Base-by-base conservation (phyloP, 2,888 invertebrate genomes). In the Aquatica leii region DNA sequence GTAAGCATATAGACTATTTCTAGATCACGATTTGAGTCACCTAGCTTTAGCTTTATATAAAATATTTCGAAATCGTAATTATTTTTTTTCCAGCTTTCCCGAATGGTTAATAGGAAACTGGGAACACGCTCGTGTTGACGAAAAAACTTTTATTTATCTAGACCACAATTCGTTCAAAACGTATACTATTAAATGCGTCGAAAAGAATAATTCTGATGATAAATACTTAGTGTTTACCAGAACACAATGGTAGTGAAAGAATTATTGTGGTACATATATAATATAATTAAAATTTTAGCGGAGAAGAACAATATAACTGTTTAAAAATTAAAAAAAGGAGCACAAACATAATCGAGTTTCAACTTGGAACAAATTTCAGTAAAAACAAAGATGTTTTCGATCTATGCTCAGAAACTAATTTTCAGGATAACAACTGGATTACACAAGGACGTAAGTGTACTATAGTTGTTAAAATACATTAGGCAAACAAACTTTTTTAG, bases 21-120 rank as follows among this genome's bases (percentile, higher is more conserved):
- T 49, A 21, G n/a, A 37, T 12, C 37, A 4, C 4, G 5, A 31
- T 31, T 31, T 6, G 31, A 31, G 31, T 31, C 9, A 6, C 4
- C 4, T 31, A n/a, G n/a, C n/a, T n/a, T n/a, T n/a, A n/a, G n/a
- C n/a, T n/a, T n/a, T n/a, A n/a, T n/a, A n/a, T n/a, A n/a, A n/a
- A n/a, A n/a, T n/a, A n/a, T n/a, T n/a, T n/a, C 5, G 9, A 31
- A 31, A 31, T 31, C 9, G 34, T 15, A 15, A n/a, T 52, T 37
- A n/a, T 11, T 9, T 12, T 17, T 14, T 55, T 1, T 48, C 70
- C 68, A 85, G 84, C 64, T 88, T 88, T 75, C 88, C 88, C 0
- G 82, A 85, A 65, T 88, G 88, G 88, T 82, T 87, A 67, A 83
- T 85, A 68, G 88, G 88, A 24, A 79, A 85, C 57, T 89, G 88